phyloP scores from a whole-genome alignment of 2,888 invertebrate genomes.

The Corbicula japonica region DNA sequence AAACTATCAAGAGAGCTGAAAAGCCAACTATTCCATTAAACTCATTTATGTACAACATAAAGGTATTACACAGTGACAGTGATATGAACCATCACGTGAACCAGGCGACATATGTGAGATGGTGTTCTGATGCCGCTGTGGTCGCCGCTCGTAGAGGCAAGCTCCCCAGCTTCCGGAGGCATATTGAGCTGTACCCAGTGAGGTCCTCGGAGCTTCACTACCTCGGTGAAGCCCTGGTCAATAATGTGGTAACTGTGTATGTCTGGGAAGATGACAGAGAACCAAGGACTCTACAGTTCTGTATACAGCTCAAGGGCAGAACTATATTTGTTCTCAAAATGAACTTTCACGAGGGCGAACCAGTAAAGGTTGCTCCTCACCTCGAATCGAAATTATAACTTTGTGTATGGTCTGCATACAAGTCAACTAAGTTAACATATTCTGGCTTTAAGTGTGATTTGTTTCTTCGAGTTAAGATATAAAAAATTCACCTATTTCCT shows the following conservation, averaged over 20 bases:
- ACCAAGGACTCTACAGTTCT: not conserved
- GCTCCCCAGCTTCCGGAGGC: slow-evolving; percentile 33
- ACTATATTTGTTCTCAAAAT: slow-evolving; percentile 35
- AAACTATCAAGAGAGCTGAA: not conserved
- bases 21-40: slow-evolving; percentile 21
- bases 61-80: slow-evolving; percentile 51
- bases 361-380: slow-evolving; percentile 11
- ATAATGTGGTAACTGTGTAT: slow-evolving; percentile 27
- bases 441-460: too few relatives aligned
- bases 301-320: slow-evolving; percentile 23
- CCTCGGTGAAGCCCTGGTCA: slow-evolving; percentile 45
- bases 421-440: too few relatives aligned
- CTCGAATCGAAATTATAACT: slow-evolving; percentile 35
- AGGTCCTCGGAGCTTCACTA: slow-evolving; percentile 22
- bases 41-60: slow-evolving; percentile 24
- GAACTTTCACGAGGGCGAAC: slow-evolving; percentile 31
- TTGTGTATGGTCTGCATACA: too few relatives aligned
- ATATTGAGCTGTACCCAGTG: slow-evolving; percentile 48
- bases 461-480: too few relatives aligned
- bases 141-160: slow-evolving; percentile 29
- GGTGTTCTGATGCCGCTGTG: slow-evolving; percentile 50
- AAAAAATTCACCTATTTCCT: too few relatives aligned
- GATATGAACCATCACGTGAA: slow-evolving; percentile 55
- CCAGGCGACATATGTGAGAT: slow-evolving; percentile 43
- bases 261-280: slow-evolving; percentile 24